Base-by-base conservation (phyloP, 2,113 vertebrate species). In the Bombycilla garrulus region DNA sequence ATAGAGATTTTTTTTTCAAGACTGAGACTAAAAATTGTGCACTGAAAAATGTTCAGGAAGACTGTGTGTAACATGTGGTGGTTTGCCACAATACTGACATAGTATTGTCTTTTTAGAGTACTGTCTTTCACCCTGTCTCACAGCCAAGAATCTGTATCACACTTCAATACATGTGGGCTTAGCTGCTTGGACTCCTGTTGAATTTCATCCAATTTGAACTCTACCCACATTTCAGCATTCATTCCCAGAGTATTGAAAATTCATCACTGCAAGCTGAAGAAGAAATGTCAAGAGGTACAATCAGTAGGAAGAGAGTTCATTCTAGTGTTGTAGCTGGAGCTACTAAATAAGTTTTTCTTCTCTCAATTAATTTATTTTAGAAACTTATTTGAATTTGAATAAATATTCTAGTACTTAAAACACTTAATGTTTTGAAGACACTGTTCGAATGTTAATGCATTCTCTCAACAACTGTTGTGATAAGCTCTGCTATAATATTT, bases 281-380 rank as follows among this genome's bases (percentile, higher is more conserved):
- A 74, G 66, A 96, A 95, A 95, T 94, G 67, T 97, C 91, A 93
- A 93, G 88, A 93, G 86, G 76, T 73, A 50, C 22, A 62, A 92
- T 88, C 71, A 88, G 54, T 33, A 74, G 67, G 51, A 92, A 73
- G 61, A 57, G 71, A 76, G 54, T 70, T 94, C 45, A 36, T 90
- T 93, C 93, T 58, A 57, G 11, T 70, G 47, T 35, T 94, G 33
- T 80, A 61, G 26, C n/a, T 76, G 70, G 53, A 92, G 48, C 19
- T 62, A 85, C 53, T 90, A 36, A 85, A 10, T 50, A 71, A 94
- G 48, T 47, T 79, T 86, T 61, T 81, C 42, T 66, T 51, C 45
- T 86, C 54, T 90, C 26, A 82, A 82, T 94, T 94, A 93, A 93
- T 95, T 88, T 85, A 85, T 95, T 96, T 95, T 90, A 79, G 71